These are phyloP conservation scores for Dryomyza anilis DNA, from an alignment of 2,888 invertebrate genomes.

Conservation along the genomic window DNA sequence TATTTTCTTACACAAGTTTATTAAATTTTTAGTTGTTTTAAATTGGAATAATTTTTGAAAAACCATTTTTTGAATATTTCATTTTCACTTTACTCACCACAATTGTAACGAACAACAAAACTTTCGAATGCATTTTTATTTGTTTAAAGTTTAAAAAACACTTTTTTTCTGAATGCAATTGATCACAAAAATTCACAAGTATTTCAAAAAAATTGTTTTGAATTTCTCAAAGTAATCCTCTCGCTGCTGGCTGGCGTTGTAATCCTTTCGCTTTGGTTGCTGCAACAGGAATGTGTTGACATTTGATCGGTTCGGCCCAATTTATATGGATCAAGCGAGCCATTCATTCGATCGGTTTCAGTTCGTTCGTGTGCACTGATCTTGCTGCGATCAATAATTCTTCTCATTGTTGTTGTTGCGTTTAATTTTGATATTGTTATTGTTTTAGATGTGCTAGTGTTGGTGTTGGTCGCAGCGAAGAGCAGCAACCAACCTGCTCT, in stretches of 20 bases:
- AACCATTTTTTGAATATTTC: background rate
- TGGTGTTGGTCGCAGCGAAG: slow-evolving; percentile 5
- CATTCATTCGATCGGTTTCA: slow-evolving; percentile 17
- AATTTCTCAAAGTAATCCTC: background rate
- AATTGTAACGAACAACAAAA: slow-evolving; percentile 43
- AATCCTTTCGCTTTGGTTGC: slow-evolving; percentile 54
- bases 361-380: slow-evolving; percentile 12
- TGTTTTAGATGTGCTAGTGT: background rate
- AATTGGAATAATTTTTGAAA: no score
- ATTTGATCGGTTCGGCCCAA: slow-evolving; percentile 35
- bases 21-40: no score
- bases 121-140: slow-evolving; percentile 48
- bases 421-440: background rate
- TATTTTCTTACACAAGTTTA: no score
- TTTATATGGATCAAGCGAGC: slow-evolving; percentile 37
- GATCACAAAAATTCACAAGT: slow-evolving; percentile 23
- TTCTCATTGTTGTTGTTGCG: slow-evolving; percentile 17
- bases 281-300: slow-evolving; percentile 58
- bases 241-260: slow-evolving; percentile 22
- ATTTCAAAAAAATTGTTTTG: slow-evolving; percentile 13
- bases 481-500: slow-evolving; percentile 9
- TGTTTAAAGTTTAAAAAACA: slow-evolving; percentile 5
- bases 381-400: slow-evolving; percentile 18
- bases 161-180: slow-evolving; percentile 12
- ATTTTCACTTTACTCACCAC: slow-evolving; percentile 49